A percentile compares a stretch with the other conserved stretches of the same genome.
Evolutionary conservation across 2,797 vertebrate species (phyloP).

Genomic region (Australoheros facetus): DNA sequence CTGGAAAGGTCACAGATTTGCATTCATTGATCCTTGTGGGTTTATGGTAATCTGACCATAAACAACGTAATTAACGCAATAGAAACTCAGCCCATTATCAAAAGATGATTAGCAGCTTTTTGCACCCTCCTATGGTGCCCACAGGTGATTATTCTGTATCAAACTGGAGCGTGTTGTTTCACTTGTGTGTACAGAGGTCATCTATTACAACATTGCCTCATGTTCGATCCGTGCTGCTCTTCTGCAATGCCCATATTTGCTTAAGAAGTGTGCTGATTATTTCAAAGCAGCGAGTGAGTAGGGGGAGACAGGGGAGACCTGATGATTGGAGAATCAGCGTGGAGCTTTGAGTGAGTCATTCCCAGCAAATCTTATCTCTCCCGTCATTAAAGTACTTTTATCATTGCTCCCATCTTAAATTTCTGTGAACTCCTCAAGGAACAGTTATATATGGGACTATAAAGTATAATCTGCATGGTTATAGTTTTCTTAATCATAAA

Average conservation of each 20-base stretch:
- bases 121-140: neutral
- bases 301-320: neutral
- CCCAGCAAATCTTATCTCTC: slow-evolving; percentile 82
- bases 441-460: slow-evolving; percentile 74
- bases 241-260: slow-evolving; percentile 73
- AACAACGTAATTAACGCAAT: slow-evolving; percentile 56
- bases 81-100: slow-evolving; percentile 7
- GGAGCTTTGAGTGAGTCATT: slow-evolving; percentile 76
- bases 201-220: slow-evolving; percentile 65
- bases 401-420: slow-evolving; percentile 73
- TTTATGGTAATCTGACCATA: neutral
- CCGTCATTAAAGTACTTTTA: slow-evolving; percentile 81
- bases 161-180: slow-evolving; percentile 2
- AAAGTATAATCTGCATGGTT: slow-evolving; percentile 80
- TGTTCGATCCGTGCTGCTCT: slow-evolving; percentile 62
- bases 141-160: slow-evolving; percentile 1
- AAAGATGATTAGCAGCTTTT: slow-evolving; percentile 25
- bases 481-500: slow-evolving; percentile 70
- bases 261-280: slow-evolving; percentile 71
- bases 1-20: neutral
- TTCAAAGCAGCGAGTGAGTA: slow-evolving; percentile 48
- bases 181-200: slow-evolving; percentile 66
- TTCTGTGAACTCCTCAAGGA: slow-evolving; percentile 77
- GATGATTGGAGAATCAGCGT: slow-evolving; percentile 48
- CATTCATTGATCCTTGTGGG: slow-evolving; percentile 16